Evolutionary conservation across 1,140 invertebrate species (phyloP), one percentile per base, ranked within the genome.

Genomic region (Hycleus cichorii): DNA sequence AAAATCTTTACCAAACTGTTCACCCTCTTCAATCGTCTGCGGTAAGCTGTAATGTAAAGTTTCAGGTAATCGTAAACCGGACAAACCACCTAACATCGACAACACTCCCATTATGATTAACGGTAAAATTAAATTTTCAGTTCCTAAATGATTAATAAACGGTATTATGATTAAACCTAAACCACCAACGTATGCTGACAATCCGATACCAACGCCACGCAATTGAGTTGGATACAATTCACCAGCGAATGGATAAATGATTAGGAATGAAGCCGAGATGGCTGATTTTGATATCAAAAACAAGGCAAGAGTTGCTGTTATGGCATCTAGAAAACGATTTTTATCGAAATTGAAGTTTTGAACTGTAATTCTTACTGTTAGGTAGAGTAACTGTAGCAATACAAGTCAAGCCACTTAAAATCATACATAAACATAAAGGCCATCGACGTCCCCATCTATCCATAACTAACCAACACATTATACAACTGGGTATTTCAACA

Each of bases 171-270:
- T 90, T 9, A 93, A 77, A 25, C 90, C 91, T 58, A 93, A 74
- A 12, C 90, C 90, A 18, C 89, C 90, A 54, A 93, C 87, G 70
- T 93, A 93, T 11, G 90, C 89, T 3, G 89, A 91, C 39, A 89
- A 87, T n/a, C 90, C 90, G 59, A 93, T 92, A 8, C 91, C 91
- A 32, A 93, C 76, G 3, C 90, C 91, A 60, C 90, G 80, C 12
- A 91, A 78, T 74, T 91, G 87, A 3, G 90, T 92, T 1, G 91
- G 91, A 74, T 92, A 93, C 9, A 93, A 74, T 76, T 94, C 91
- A 3, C 90, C 90, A 65, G 91, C 90, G 71, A 93, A 93, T 1
- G 91, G 89, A 74, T 93, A 93, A 58, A 95, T 90, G 11, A 94
- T 90, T 25, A 93, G 77, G 75, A 95, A 95, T 1, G 91, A 91